Conservation (phyloP, 2,113 vertebrate genomes). For the Oncorhynchus masou region DNA sequence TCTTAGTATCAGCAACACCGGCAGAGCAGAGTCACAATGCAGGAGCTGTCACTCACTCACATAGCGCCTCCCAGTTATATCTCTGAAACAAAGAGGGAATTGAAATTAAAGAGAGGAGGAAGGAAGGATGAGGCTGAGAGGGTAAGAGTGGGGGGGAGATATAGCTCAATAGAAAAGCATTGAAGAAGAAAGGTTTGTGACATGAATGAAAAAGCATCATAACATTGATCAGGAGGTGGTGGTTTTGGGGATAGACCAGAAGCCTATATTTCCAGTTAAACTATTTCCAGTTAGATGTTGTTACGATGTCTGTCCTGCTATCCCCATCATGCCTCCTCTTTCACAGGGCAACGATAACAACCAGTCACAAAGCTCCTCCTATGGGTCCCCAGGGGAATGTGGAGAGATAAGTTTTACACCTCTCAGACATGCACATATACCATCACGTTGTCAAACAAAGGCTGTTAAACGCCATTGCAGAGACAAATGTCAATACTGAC, state of each 20-base stretch:
- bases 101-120: too few relatives aligned
- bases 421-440: slow-evolving; percentile 25
- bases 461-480: not conserved
- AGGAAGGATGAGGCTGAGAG: not conserved
- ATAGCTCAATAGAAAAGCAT: not conserved
- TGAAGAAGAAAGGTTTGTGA: too few relatives aligned
- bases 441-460: not conserved
- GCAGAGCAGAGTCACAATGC: slow-evolving; percentile 68
- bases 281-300: too few relatives aligned
- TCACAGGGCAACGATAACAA: slow-evolving; percentile 29
- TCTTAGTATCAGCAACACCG: slow-evolving; percentile 27
- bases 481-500: not conserved
- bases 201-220: too few relatives aligned
- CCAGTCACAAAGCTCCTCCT: slow-evolving; percentile 37
- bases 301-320: too few relatives aligned
- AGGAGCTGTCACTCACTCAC: slow-evolving; percentile 41
- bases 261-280: too few relatives aligned
- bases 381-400: slow-evolving; percentile 17
- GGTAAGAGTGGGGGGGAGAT: not conserved
- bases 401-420: slow-evolving; percentile 1
- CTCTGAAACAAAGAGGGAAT: slow-evolving; percentile 8
- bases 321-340: too few relatives aligned
- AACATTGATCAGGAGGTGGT: too few relatives aligned
- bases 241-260: too few relatives aligned
- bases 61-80: slow-evolving; percentile 34